Evolutionary conservation across 2,113 vertebrate genomes (phyloP).

Genomic region (Mesocricetus auratus): DNA sequence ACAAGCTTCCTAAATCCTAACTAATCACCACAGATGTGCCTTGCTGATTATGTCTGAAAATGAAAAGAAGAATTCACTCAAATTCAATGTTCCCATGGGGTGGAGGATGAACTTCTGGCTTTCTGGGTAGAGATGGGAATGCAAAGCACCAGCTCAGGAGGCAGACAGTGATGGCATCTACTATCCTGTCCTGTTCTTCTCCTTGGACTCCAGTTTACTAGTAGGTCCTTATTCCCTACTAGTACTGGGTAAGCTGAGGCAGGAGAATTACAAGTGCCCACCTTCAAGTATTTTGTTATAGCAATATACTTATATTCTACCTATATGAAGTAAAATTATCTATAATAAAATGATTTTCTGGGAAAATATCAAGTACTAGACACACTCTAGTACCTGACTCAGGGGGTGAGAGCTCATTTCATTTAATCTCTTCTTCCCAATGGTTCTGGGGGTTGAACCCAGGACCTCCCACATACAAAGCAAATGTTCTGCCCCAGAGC

Average conservation of each 20-base stretch:
- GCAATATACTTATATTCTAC: neutral
- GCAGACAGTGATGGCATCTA: fast-evolving
- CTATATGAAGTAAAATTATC: neutral
- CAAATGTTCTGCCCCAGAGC: neutral
- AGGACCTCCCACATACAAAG: neutral
- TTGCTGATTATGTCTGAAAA: neutral
- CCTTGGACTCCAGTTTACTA: neutral
- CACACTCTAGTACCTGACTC: neutral
- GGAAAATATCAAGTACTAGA: neutral
- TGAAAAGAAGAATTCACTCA: neutral
- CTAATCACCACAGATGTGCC: neutral
- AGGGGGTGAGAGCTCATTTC: neutral
- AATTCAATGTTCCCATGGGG: neutral
- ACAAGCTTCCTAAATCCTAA: neutral
- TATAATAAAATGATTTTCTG: neutral
- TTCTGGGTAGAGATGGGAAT: neutral
- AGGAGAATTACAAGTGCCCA: neutral
- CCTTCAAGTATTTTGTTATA: neutral
- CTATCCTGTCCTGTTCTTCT: neutral
- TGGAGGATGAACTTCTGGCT: no score
- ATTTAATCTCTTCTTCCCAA: neutral
- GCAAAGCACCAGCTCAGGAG: neutral
- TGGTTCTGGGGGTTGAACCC: neutral
- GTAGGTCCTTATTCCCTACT: neutral
- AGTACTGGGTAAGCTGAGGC: neutral